A percentile compares a stretch with the other conserved stretches of the same genome.
phyloP scores from a whole-genome alignment of 1,140 invertebrate genomes.

The Anadara kagoshimensis region DNA sequence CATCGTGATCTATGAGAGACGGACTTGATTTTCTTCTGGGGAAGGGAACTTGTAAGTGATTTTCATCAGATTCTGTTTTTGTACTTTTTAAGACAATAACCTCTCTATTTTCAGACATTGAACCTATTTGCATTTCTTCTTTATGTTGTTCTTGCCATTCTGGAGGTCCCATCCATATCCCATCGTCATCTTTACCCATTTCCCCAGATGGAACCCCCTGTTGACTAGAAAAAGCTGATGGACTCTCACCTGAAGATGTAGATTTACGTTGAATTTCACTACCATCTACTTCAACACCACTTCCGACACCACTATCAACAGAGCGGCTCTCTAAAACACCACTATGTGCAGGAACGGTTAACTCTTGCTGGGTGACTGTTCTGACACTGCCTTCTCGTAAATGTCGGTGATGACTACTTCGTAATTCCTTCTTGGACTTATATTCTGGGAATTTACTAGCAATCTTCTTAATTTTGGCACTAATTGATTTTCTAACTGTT shows the following conservation, averaged over 20 bases:
- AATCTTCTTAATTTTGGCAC: conserved; percentile 70
- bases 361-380: conserved; percentile 20
- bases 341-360: conserved; percentile 50
- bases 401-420: conserved; percentile 44
- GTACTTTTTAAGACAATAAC: conserved; percentile 37
- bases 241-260: conserved; percentile 59
- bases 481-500: conserved; percentile 62
- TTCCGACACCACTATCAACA: conserved; percentile 61
- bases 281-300: conserved; percentile 54
- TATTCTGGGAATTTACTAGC: conserved; percentile 62
- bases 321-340: conserved; percentile 48
- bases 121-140: conserved; percentile 25
- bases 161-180: conserved; percentile 69
- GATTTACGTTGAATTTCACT: conserved; percentile 51
- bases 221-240: conserved; percentile 46
- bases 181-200: conserved; percentile 47
- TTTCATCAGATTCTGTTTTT: conserved; percentile 40
- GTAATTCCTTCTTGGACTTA: conserved; percentile 56
- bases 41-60: conserved; percentile 51
- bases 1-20: conserved; percentile 55
- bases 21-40: conserved; percentile 65
- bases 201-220: conserved; percentile 35
- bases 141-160: conserved; percentile 66
- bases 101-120: conserved; percentile 31
- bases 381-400: conserved; percentile 42